Evolutionary conservation across 64 coral and sea anemone genomes (phyloP).

Genomic region (Stichodactyla helianthus): DNA sequence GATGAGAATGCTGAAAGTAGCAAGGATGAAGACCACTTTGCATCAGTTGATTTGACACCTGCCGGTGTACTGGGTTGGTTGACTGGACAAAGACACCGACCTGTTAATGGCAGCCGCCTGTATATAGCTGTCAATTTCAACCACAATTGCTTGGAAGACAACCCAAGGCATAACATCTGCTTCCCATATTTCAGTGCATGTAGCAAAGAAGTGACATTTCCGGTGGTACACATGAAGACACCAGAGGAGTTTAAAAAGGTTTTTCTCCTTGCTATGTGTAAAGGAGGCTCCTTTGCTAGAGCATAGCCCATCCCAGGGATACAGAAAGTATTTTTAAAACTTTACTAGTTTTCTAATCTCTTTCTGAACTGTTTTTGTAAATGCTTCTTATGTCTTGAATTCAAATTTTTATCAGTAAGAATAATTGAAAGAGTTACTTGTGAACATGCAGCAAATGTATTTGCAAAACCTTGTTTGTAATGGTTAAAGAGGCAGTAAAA

Average conservation of each 20-base stretch:
- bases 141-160: conserved; percentile 39
- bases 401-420: too few species aligned
- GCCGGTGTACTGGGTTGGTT: conserved; percentile 57
- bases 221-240: conserved; percentile 55
- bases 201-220: conserved; percentile 44
- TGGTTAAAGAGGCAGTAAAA: too few species aligned
- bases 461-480: too few species aligned
- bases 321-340: too few species aligned
- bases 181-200: conserved; percentile 43
- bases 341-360: too few species aligned
- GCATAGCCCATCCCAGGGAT: not conserved
- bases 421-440: too few species aligned
- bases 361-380: too few species aligned
- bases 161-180: conserved; percentile 39
- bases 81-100: conserved; percentile 52
- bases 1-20: not conserved
- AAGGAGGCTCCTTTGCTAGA: conserved; percentile 43
- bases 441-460: too few species aligned
- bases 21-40: not conserved
- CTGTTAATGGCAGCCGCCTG: conserved; percentile 49
- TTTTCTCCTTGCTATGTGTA: conserved; percentile 47
- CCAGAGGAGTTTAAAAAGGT: conserved; percentile 32
- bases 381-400: too few species aligned
- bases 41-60: conserved; percentile 28
- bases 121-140: conserved; percentile 47